Base-by-base conservation (phyloP, 2,888 invertebrate species). In the Rhingia campestris region DNA sequence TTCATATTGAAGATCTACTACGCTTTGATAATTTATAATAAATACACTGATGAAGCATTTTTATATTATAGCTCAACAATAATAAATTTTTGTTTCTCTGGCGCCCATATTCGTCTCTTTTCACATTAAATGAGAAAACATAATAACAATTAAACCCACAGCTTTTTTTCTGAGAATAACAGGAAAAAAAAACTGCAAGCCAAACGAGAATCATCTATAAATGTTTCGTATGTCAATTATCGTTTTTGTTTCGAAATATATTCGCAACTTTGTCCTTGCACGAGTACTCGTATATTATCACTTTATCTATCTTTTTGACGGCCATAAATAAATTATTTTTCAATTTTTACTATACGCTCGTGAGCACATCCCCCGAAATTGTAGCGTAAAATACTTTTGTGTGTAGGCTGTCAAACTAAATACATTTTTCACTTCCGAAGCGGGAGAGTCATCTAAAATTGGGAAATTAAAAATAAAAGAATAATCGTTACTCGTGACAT, bases 401-500 rank as follows among this genome's bases (percentile, higher is more conserved):
- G 67, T 45, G 67, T 67, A 56, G 67, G 67, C 35, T 35, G 56
- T 32, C 45, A 39, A 10, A 22, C 3, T 32, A 58, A 39, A 47
- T 69, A 69, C 10, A 10, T 69, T n/a, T 47, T 37, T 6, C 22
- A 37, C 37, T 69, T 56, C 37, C 37, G 47, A 69, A 56, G 30
- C 54, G 22, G 6, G 12, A 54, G 35, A 54, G 35, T 45, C 43
- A n/a, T 35, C 35, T 12, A 43, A 59, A 72, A 61, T 51, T 56
- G 22, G 35, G 51, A 58, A 69, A n/a, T 39, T 61, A 63, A 63
- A 63, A 56, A 56, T 51, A 45, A 56, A 35, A 67, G 14, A 43
- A 67, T 35, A 56, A 53, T 45, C 51, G 33, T 45, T 47, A 73
- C 56, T 53, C 73, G 56, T 74, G 73, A 74, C 73, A 74, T 64